Base-by-base conservation (phyloP, 2,888 invertebrate genomes). In the Hydraecia micacea region DNA sequence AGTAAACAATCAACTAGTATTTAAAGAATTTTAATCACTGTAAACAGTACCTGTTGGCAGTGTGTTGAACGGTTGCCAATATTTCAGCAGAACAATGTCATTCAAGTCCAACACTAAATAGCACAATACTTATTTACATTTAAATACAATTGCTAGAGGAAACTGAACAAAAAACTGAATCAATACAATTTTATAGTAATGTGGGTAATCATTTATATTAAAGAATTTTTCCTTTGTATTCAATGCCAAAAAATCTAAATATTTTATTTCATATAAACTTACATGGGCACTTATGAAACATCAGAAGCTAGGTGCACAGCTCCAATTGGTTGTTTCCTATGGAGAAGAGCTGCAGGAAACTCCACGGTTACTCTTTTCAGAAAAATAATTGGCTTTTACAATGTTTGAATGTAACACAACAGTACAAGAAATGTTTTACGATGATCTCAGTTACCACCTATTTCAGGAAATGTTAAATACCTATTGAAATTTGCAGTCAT, bases 51-150 rank as follows among this genome's bases (percentile, higher is more conserved):
- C 92, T 91, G 92, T 92, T 92, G 93, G 91, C 89, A 90, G 79
- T 80, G 55, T 78, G 85, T 93, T 93, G 92, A 93, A 91, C 70
- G 68, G 68, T 68, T 92, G 93, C 93, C 93, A 92, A 92, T 91
- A 88, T 88, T 91, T 87, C 73, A 84, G 73, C 84, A 84, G 79
- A 85, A 80, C 82, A 85, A 84, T 84, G 86, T 87, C 84, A 89
- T 88, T 88, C 89, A 89, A 82, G 77, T 79, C 80, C 71, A 79
- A 79, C n/a, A 9, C 70, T 77, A 88, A 89, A 80, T 81, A 74
- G 77, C 73, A 85, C 79, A 85, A 75, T 76, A 80, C 78, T 74
- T 85, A 85, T 88, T 87, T 82, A 85, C 81, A 89, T 81, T 83
- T 78, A 76, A 82, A 85, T 77, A 80, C 83, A 85, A 86, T 80